Percentiles rank a stretch among this genome's conserved stretches.
Evolutionary conservation across 2,113 vertebrate genomes (phyloP).

Genomic region (Aegithalos caudatus): DNA sequence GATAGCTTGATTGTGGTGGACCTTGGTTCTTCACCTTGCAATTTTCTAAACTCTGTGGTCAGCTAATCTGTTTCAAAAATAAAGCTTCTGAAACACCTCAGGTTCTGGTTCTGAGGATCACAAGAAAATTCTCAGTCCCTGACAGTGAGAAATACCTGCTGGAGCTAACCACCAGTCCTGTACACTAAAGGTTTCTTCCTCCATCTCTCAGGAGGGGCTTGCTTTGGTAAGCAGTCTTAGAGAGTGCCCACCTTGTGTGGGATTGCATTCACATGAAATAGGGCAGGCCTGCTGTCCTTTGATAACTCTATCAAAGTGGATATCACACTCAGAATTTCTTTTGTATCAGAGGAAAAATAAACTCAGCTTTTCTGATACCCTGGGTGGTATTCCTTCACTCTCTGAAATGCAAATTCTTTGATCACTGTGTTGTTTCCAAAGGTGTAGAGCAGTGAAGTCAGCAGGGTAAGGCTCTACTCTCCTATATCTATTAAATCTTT

Average conservation of each 20-base stretch:
- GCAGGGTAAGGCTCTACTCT: background rate
- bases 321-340: background rate
- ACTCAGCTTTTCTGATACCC: background rate
- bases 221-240: background rate
- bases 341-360: background rate
- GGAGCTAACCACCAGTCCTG: background rate
- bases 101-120: background rate
- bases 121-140: background rate
- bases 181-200: background rate
- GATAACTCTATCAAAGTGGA: background rate
- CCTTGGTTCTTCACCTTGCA: background rate
- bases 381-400: background rate
- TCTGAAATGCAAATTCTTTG: background rate
- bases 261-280: background rate
- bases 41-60: background rate
- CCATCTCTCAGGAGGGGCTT: background rate
- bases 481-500: background rate
- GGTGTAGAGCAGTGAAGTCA: background rate
- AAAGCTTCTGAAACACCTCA: background rate
- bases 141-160: background rate
- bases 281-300: background rate
- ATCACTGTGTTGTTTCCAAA: background rate
- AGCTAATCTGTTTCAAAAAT: background rate
- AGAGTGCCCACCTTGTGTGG: background rate
- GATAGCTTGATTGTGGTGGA: background rate